Evolutionary conservation across 2,113 vertebrate genomes (phyloP).

Genomic region (Danio rerio): DNA sequence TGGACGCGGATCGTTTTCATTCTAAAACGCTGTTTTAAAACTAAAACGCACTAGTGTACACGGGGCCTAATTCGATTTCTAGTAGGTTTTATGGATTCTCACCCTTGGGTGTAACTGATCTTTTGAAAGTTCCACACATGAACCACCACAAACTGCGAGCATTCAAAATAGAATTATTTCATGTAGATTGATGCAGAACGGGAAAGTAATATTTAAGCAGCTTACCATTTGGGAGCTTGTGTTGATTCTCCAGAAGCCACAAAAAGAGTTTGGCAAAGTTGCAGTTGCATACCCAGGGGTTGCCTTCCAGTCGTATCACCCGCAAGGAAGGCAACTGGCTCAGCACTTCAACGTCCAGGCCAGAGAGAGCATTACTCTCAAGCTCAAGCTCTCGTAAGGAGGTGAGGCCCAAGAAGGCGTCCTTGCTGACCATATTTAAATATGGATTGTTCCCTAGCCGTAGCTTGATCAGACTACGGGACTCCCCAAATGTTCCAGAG

Average conservation of each 20-base stretch:
- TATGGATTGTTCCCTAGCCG: conserved; percentile 89
- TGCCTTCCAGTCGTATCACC: conserved; percentile 89
- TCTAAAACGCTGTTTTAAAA: too few species aligned
- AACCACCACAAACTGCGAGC: background rate
- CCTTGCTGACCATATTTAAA: conserved; percentile 87
- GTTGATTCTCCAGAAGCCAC: conserved; percentile 92
- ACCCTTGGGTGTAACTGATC: background rate
- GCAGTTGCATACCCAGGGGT: conserved; percentile 97
- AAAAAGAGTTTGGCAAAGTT: conserved; percentile 92
- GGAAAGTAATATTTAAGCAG: conserved; percentile 36
- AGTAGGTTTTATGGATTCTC: background rate
- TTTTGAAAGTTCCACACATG: background rate
- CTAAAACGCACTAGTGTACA: too few species aligned
- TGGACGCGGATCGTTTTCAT: too few species aligned
- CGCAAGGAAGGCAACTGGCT: conserved; percentile 88
- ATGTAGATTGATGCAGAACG: background rate
- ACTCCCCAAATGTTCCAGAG: conserved; percentile 87
- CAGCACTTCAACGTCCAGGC: conserved; percentile 85
- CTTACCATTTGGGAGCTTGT: conserved; percentile 93
- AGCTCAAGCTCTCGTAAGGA: conserved; percentile 93
- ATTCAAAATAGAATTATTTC: background rate
- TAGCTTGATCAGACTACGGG: conserved; percentile 88
- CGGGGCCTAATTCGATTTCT: background rate
- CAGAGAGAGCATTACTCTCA: conserved; percentile 88
- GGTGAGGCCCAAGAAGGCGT: conserved; percentile 89